Base-by-base conservation (phyloP, 2,113 vertebrate species). In the Plotosus lineatus region DNA sequence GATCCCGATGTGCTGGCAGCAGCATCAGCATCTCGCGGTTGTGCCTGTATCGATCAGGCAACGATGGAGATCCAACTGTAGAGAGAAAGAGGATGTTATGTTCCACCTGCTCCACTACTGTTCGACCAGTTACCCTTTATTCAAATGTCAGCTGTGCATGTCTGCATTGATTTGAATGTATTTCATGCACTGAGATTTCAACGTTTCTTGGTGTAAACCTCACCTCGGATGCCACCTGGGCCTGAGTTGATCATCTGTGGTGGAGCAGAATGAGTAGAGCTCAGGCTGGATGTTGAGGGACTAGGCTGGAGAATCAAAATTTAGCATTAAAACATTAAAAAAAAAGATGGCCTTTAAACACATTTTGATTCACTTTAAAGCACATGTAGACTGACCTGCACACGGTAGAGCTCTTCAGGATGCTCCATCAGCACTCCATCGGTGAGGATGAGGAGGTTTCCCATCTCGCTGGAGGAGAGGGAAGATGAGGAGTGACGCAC, bases 181-280 rank as follows among this genome's bases (percentile, higher is more conserved):
- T 31, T n/a, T 38, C 1, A 21, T 40, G 26, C 23, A 48, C 4
- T 3, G 46, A 50, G 33, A 63, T 66, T 12, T 31, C 26, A 60
- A 5, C n/a, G 17, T 19, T 65, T 46, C 15, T 15, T 72, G 28
- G 5, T 31, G 28, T 26, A 4, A 15, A 21, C 6, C 86, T 95
- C 91, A 99, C 98, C 97, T 95, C 97, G 94, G 89, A 96, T 94
- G 68, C 96, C 95, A 46, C 95, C 93, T 55, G 96, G 96, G 86
- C 95, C 93, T 83, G 96, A 97, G 90, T 95, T 95, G 60, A 96
- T 95, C 94, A 99, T 96, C 93, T 99, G 98, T 61, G 96, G 96
- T 0, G 98, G 97, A 0, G 96, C 97, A 0, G 98, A 99, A 90
- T 99, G 97, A 80, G 97, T 98, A 84, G 97, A 99, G 90, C 97